Evolutionary conservation across 2,797 vertebrate species (phyloP).

Genomic region (Gymnopithys bicolor): DNA sequence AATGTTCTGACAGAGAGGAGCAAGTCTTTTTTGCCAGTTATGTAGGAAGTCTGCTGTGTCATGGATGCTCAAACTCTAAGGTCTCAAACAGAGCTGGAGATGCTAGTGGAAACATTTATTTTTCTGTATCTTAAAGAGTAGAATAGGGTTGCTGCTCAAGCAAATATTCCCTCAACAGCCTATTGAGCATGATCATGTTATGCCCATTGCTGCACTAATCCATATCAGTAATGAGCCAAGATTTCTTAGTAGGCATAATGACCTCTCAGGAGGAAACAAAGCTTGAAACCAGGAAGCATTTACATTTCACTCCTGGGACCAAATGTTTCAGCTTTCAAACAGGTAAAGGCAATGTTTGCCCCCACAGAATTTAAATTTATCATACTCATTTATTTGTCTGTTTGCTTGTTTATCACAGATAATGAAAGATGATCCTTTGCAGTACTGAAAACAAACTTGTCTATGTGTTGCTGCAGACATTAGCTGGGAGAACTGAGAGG

Average conservation of each 20-base stretch:
- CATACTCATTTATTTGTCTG: neutral
- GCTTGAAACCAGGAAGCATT: neutral
- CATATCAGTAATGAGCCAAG: neutral
- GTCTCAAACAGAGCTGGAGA: neutral
- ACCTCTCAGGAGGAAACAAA: neutral
- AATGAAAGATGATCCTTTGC: neutral
- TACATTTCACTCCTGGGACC: neutral
- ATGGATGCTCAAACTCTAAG: neutral
- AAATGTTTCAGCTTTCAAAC: neutral
- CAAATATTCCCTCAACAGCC: neutral
- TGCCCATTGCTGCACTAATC: neutral
- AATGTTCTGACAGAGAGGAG: neutral
- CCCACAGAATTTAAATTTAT: neutral
- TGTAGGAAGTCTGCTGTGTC: neutral
- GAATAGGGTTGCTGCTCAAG: neutral
- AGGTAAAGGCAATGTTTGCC: neutral
- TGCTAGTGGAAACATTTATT: neutral
- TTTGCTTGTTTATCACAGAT: neutral
- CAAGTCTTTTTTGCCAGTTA: neutral
- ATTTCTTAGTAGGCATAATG: neutral
- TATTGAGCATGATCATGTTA: neutral
- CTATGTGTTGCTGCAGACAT: neutral
- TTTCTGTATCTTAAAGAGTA: neutral
- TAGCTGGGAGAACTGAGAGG: neutral
- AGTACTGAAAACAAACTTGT: neutral